Evolutionary conservation across 2,888 invertebrate species (phyloP).

Genomic region (Megalurothrips usitatus): DNA sequence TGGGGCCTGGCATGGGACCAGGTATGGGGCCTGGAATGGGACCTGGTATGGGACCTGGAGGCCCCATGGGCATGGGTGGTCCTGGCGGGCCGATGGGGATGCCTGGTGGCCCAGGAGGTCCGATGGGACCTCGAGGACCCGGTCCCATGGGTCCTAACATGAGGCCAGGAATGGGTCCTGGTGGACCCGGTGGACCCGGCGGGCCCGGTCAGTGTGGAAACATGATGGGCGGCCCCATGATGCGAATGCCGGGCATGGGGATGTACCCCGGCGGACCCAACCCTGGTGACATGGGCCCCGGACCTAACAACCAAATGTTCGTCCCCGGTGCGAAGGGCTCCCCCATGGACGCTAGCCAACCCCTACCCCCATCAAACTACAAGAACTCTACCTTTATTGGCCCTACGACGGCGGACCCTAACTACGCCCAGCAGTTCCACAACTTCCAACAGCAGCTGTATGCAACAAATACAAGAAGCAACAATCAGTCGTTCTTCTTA

Average conservation of each 20-base stretch:
- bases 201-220: conserved; percentile 40
- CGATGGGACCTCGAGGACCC: conserved; percentile 39
- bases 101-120: conserved; percentile 39
- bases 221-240: conserved; percentile 32
- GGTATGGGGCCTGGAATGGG: conserved; percentile 48
- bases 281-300: conserved; percentile 38
- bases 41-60: background rate
- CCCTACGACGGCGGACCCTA: conserved; percentile 81
- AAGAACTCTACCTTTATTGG: conserved; percentile 73
- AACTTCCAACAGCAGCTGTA: conserved; percentile 93
- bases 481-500: conserved; percentile 10
- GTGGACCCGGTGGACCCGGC: conserved; percentile 40
- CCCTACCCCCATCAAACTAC: conserved; percentile 68
- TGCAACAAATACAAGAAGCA: conserved; percentile 71
- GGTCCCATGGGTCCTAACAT: conserved; percentile 49
- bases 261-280: conserved; percentile 30
- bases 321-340: conserved; percentile 55
- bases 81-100: conserved; percentile 43
- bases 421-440: conserved; percentile 92
- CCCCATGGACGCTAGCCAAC: conserved; percentile 60
- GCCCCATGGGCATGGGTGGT: conserved; percentile 39
- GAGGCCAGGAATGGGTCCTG: conserved; percentile 47
- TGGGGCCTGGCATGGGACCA: conserved; percentile 45
- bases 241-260: background rate
- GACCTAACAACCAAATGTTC: conserved; percentile 55